phyloP scores from a whole-genome alignment of 2,113 vertebrate genomes.

The Copsychus sechellarum region DNA sequence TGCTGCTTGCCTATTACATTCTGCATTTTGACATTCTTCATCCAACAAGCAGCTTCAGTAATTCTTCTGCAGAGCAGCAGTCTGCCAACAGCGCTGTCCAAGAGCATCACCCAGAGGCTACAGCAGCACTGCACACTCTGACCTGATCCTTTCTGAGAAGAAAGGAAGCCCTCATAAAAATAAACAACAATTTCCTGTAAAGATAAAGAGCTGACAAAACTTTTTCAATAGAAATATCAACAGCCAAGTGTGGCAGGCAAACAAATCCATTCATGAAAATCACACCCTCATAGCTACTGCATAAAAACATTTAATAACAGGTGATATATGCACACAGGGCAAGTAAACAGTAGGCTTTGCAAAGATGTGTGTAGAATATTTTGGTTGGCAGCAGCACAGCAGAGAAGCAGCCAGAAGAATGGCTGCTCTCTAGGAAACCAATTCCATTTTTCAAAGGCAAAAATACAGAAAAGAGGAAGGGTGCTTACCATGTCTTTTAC shows the following conservation, averaged over 20 bases:
- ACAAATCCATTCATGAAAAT: neutral
- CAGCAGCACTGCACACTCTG: neutral
- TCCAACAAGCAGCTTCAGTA: neutral
- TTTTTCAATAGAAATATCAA: neutral
- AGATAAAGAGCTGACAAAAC: neutral
- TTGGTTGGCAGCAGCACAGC: neutral
- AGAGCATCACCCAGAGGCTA: conserved; percentile 73
- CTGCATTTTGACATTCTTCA: neutral
- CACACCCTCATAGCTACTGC: neutral
- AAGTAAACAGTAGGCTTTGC: neutral
- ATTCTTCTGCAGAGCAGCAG: neutral
- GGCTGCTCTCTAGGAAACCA: neutral
- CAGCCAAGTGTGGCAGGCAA: neutral
- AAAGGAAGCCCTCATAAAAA: neutral
- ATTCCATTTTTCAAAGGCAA: neutral
- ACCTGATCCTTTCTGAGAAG: neutral
- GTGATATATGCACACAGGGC: neutral
- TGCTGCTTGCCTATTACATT: neutral
- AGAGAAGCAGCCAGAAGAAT: neutral
- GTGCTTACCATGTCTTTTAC: neutral
- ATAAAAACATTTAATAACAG: neutral
- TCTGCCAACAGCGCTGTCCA: neutral
- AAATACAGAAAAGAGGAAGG: neutral
- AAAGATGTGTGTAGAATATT: neutral
- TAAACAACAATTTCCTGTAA: neutral